Percentiles rank a stretch among this genome's conserved stretches.
Evolutionary conservation across 1,140 invertebrate genomes (phyloP).

Genomic region (Zaprionus inermis): DNA sequence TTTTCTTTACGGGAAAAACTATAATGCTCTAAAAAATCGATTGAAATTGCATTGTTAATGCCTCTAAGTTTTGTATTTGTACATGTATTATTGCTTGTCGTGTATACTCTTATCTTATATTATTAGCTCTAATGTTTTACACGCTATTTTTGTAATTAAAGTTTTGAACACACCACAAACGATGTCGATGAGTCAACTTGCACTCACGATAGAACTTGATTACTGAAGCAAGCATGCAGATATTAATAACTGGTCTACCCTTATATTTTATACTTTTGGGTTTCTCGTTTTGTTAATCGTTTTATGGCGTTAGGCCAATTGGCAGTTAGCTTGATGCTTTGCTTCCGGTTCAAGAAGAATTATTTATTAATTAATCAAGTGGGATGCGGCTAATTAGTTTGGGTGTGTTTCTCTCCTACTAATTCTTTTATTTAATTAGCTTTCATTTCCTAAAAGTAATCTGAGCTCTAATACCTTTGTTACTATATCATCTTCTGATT

Average conservation of each 20-base stretch:
- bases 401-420: too few relatives aligned
- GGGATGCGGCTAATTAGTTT: too few relatives aligned
- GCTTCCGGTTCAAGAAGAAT: not conserved
- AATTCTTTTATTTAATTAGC: too few relatives aligned
- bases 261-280: too few relatives aligned
- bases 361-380: not conserved
- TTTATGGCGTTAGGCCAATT: not conserved
- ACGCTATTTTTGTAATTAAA: not conserved
- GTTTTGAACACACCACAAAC: not conserved
- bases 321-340: not conserved
- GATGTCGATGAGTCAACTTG: not conserved
- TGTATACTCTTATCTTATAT: not conserved
- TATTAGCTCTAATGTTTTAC: not conserved
- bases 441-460: too few relatives aligned
- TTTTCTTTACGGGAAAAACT: conserved; percentile 26
- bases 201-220: not conserved
- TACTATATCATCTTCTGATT: too few relatives aligned
- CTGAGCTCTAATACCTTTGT: too few relatives aligned
- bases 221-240: too few relatives aligned
- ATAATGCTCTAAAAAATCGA: not conserved
- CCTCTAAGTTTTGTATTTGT: not conserved
- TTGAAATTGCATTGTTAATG: not conserved
- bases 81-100: not conserved
- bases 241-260: too few relatives aligned
- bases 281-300: too few relatives aligned